Evolutionary conservation across 2,113 vertebrate species (phyloP).

Genomic region (Camelus dromedarius): DNA sequence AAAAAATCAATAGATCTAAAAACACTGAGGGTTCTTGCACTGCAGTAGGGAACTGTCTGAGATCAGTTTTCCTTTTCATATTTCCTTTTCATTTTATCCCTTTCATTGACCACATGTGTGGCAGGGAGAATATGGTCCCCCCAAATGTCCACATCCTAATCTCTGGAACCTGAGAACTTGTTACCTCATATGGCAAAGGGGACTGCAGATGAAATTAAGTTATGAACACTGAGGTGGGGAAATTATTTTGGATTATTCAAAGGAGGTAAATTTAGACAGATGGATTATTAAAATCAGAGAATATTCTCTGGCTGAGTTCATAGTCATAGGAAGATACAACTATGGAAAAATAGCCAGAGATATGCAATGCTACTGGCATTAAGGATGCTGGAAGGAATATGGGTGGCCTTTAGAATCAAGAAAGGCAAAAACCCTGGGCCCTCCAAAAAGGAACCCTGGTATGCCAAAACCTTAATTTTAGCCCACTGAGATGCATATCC

Average conservation of each 20-base stretch:
- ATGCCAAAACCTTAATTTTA: background rate
- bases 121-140: background rate
- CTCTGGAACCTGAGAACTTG: background rate
- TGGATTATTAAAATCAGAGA: background rate
- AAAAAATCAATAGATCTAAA: background rate
- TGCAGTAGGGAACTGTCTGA: background rate
- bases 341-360: background rate
- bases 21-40: fast-evolving
- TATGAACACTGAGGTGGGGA: background rate
- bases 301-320: background rate
- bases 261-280: background rate
- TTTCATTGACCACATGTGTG: background rate
- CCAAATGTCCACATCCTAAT: background rate
- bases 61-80: background rate
- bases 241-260: background rate
- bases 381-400: background rate
- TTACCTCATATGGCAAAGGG: background rate
- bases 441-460: background rate
- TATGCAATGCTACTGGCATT: background rate
- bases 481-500: background rate
- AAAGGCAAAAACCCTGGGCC: background rate
- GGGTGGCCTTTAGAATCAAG: background rate
- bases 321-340: background rate
- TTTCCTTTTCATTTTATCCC: background rate
- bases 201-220: background rate